Conservation (phyloP, 1,140 invertebrate genomes). For the Drosophila bocqueti region DNA sequence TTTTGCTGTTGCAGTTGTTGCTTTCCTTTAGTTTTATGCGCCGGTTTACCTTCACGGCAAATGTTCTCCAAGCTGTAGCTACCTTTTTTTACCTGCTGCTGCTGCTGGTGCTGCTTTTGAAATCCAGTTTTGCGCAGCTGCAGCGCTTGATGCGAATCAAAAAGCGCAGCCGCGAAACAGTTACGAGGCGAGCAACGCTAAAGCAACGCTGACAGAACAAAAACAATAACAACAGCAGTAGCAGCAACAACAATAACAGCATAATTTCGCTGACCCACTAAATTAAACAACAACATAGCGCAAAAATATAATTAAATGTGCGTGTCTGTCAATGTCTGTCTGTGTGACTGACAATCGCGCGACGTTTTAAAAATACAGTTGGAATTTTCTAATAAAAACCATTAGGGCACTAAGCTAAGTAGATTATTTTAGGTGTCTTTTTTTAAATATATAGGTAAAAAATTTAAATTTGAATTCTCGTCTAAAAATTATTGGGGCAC, state of each 20-base stretch:
- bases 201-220: constrained; percentile 25
- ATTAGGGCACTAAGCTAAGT: neutral
- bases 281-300: constrained; percentile 65
- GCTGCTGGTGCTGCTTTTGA: constrained; percentile 58
- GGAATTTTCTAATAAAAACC: constrained; percentile 2
- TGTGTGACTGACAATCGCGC: constrained; percentile 47
- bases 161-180: constrained; percentile 60
- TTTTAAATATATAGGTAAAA: neutral
- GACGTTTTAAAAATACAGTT: constrained; percentile 53
- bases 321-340: constrained; percentile 57
- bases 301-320: constrained; percentile 77
- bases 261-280: constrained; percentile 79
- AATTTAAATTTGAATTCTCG: constrained; percentile 9
- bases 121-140: constrained; percentile 81
- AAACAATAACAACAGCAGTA: constrained; percentile 21
- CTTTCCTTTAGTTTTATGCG: constrained; percentile 61
- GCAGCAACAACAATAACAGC: constrained; percentile 22
- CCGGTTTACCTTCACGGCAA: constrained; percentile 75
- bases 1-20: constrained; percentile 18
- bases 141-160: constrained; percentile 49
- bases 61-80: constrained; percentile 40
- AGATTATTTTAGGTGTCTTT: neutral
- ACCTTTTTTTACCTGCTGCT: constrained; percentile 29
- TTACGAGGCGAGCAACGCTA: constrained; percentile 56
- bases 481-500: neutral